Conservation (phyloP, 30 jellyfish, hydroid and myxozoan genomes). For the Catostylus mosaicus region DNA sequence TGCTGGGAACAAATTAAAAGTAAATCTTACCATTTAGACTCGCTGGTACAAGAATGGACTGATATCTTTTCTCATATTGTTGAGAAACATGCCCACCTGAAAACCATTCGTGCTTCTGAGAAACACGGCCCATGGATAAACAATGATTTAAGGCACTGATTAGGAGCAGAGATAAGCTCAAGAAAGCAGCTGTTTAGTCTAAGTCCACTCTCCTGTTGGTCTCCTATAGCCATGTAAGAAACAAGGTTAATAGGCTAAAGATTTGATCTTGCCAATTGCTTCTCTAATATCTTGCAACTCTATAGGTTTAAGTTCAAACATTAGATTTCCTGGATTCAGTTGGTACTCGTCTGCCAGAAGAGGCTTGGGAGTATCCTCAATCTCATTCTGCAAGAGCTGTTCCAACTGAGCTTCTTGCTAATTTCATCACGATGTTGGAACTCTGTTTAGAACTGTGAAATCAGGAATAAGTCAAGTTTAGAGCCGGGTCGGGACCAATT, state of each 20-base stretch:
- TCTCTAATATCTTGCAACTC: no score
- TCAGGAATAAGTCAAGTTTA: no score
- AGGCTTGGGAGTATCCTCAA: no score
- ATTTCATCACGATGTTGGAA: background rate
- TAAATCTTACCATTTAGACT: background rate
- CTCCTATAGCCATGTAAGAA: constrained; percentile 26
- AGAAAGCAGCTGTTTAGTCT: constrained; percentile 7
- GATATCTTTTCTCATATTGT: constrained; percentile 6
- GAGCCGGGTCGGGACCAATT: no score
- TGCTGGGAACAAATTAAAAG: constrained; percentile 30
- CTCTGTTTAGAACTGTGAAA: no score
- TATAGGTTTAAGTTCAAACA: background rate
- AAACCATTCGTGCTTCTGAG: constrained; percentile 33
- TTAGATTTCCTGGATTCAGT: background rate
- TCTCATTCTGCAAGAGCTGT: background rate
- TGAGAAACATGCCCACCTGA: constrained; percentile 31
- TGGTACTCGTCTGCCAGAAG: background rate
- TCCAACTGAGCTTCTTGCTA: background rate
- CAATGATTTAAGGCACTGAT: background rate
- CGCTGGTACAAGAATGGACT: constrained; percentile 20
- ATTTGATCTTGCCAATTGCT: no score
- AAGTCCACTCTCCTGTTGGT: constrained; percentile 27
- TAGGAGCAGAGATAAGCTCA: constrained; percentile 38
- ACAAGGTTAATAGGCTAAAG: constrained; percentile 21
- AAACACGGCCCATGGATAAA: constrained; percentile 25